Evolutionary conservation across 2,113 vertebrate genomes (phyloP).

Genomic region (Chaetorhynchus papuensis): DNA sequence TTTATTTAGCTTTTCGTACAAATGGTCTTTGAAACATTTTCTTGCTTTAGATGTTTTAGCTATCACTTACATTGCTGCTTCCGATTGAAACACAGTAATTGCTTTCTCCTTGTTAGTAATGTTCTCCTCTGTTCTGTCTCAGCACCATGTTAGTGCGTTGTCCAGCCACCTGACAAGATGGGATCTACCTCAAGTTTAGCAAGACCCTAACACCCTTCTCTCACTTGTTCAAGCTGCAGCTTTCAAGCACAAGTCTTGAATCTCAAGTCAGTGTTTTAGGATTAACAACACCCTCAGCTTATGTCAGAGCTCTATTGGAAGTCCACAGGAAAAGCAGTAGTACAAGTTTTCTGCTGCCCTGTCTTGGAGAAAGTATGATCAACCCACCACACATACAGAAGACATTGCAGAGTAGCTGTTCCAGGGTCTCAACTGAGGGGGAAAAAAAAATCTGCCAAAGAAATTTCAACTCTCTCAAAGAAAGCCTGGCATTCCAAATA

Average conservation of each 20-base stretch:
- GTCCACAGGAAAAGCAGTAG: background rate
- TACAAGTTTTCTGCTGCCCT: background rate
- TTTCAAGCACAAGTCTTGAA: background rate
- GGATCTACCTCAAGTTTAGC: background rate
- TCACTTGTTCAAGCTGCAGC: background rate
- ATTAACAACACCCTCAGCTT: background rate
- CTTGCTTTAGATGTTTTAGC: background rate
- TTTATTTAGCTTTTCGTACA: background rate
- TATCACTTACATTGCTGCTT: background rate
- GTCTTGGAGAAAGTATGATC: background rate
- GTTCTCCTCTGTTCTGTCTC: background rate
- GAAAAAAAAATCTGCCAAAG: background rate
- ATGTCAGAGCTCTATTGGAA: background rate
- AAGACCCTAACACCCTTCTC: background rate
- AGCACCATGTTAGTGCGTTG: background rate
- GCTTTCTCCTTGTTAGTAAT: background rate
- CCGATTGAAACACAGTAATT: fast-evolving
- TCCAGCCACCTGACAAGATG: background rate
- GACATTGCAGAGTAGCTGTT: background rate
- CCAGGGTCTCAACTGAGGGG: background rate
- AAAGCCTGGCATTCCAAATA: background rate
- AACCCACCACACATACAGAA: background rate
- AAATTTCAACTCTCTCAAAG: background rate
- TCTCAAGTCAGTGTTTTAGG: background rate
- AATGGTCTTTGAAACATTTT: background rate